Conservation (phyloP, 2,797 vertebrate species). For the Molossus molossus region DNA sequence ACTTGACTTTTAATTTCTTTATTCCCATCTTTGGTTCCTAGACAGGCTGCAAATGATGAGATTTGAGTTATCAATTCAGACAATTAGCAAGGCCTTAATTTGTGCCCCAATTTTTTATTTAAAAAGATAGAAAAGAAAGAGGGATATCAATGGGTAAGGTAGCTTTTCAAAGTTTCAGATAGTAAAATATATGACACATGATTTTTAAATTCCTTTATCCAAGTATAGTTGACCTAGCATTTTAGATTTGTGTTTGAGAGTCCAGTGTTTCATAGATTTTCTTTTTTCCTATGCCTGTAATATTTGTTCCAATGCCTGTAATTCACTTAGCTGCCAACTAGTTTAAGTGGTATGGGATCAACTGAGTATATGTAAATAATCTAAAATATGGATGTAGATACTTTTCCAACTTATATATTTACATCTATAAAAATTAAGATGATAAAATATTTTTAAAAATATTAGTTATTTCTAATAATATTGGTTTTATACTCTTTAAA, state of each 20-base stretch:
- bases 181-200: not conserved
- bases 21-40: not conserved
- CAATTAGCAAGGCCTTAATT: not conserved
- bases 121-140: not conserved
- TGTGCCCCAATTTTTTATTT: not conserved
- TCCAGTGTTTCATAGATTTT: constrained; percentile 6
- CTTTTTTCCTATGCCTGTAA: not conserved
- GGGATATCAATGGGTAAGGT: not conserved
- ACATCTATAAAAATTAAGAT: constrained; percentile 17
- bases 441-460: not conserved
- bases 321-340: constrained; percentile 16
- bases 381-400: not conserved
- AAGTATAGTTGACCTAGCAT: not conserved
- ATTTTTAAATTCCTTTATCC: not conserved
- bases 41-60: not conserved
- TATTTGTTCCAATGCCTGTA: not conserved
- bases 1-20: not conserved
- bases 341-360: not conserved
- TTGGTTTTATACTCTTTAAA: constrained; percentile 38
- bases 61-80: not conserved
- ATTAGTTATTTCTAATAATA: not conserved
- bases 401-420: not conserved
- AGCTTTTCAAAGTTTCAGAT: not conserved
- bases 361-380: not conserved
- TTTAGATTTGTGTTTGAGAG: not conserved